Evolutionary conservation across 2,797 vertebrate species (phyloP).

Genomic region (Moxostoma hubbsi): DNA sequence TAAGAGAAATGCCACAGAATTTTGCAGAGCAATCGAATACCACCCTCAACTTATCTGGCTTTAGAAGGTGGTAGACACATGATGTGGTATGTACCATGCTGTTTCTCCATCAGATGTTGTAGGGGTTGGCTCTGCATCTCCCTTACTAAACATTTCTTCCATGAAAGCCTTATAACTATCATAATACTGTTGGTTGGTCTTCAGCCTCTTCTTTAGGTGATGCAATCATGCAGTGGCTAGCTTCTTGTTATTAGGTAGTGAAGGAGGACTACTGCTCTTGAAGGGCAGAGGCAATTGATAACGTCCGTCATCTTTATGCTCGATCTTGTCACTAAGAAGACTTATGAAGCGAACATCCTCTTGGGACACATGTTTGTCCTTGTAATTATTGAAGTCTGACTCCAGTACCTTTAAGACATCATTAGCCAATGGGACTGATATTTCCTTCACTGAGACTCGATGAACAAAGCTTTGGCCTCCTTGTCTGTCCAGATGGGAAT

Average conservation of each 20-base stretch:
- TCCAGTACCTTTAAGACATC: background rate
- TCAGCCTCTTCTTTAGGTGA: background rate
- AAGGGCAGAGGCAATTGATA: background rate
- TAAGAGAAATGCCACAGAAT: background rate
- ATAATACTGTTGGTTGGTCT: background rate
- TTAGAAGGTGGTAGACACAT: background rate
- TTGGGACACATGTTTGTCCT: background rate
- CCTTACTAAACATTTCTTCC: background rate
- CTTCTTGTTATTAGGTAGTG: background rate
- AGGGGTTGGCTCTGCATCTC: background rate
- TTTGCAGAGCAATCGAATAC: background rate
- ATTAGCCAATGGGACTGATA: background rate
- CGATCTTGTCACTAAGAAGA: background rate
- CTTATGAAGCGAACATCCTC: background rate
- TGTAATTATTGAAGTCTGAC: background rate
- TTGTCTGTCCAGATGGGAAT: background rate
- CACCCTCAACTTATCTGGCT: background rate
- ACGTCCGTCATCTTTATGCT: slow-evolving; percentile 1
- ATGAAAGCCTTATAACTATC: background rate
- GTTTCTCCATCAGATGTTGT: background rate
- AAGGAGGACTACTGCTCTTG: background rate
- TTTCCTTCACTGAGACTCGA: background rate
- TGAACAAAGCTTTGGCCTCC: background rate
- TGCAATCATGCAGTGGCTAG: background rate
- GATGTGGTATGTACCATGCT: background rate